Evolutionary conservation across 2,888 invertebrate genomes (phyloP).

Genomic region (Crioceris asparagi): DNA sequence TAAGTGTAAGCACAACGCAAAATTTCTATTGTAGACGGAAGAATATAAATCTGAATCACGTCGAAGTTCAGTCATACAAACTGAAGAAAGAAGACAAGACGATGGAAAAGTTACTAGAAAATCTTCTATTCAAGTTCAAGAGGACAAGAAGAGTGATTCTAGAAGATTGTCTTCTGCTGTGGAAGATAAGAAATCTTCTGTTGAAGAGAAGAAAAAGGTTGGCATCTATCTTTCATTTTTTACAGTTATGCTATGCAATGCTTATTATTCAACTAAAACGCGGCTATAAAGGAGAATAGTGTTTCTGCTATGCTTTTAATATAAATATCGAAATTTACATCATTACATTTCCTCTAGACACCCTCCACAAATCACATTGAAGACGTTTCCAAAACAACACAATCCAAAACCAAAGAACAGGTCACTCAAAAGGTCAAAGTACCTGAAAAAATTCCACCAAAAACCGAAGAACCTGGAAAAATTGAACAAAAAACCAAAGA

Average conservation of each 20-base stretch:
- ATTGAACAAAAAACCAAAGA: constrained; percentile 10
- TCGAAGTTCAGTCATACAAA: constrained; percentile 33
- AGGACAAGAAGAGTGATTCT: constrained; percentile 40
- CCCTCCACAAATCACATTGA: constrained; percentile 24
- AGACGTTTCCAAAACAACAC: constrained; percentile 23
- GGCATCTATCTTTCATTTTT: no score
- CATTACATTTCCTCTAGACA: no score
- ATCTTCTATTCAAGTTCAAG: constrained; percentile 37
- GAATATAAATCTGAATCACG: constrained; percentile 35
- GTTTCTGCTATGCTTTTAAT: no score
- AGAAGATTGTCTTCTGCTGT: constrained; percentile 39
- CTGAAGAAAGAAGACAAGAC: constrained; percentile 34
- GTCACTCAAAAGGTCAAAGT: constrained; percentile 17
- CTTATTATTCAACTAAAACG: no score
- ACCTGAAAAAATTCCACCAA: constrained; percentile 12
- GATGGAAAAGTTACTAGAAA: constrained; percentile 35
- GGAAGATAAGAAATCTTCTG: no score
- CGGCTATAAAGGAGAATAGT: no score
- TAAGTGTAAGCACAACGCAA: no score
- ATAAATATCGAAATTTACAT: no score
- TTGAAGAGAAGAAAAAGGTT: constrained; percentile 37
- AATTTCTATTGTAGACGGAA: constrained; percentile 26
- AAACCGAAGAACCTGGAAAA: constrained; percentile 14
- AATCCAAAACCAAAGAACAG: constrained; percentile 20
- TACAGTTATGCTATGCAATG: no score